These are phyloP conservation scores for Trichechus manatus DNA, from an alignment of 2,113 vertebrate genomes.

Conservation along the genomic window DNA sequence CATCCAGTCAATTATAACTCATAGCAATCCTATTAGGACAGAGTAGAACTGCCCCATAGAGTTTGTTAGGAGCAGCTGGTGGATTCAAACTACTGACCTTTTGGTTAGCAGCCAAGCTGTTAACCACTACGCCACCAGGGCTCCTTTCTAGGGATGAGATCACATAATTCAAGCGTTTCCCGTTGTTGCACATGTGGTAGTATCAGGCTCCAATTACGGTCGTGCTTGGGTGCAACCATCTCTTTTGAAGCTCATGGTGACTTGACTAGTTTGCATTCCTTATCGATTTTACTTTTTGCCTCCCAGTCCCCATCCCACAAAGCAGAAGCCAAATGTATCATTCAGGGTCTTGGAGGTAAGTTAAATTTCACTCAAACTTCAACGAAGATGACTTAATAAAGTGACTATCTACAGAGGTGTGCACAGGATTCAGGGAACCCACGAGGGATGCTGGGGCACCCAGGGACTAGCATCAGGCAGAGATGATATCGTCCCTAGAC, in stretches of 20 bases:
- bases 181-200: background rate
- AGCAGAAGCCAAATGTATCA: background rate
- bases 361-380: background rate
- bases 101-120: no score
- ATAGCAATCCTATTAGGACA: no score
- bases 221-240: background rate
- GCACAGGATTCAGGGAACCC: background rate
- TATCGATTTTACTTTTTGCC: background rate
- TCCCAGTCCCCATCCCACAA: background rate
- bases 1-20: no score
- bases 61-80: no score
- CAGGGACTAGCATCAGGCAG: background rate
- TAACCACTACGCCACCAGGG: no score
- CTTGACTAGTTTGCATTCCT: background rate
- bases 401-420: background rate
- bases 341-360: background rate
- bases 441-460: background rate
- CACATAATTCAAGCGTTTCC: background rate
- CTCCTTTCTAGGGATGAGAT: background rate
- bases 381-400: background rate
- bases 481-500: no score
- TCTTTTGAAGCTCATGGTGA: background rate
- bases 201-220: no score
- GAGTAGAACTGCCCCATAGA: no score
- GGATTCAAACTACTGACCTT: no score